These are phyloP conservation scores for Phyllotreta cruciferae DNA, from an alignment of 2,888 invertebrate genomes.

Conservation along the genomic window DNA sequence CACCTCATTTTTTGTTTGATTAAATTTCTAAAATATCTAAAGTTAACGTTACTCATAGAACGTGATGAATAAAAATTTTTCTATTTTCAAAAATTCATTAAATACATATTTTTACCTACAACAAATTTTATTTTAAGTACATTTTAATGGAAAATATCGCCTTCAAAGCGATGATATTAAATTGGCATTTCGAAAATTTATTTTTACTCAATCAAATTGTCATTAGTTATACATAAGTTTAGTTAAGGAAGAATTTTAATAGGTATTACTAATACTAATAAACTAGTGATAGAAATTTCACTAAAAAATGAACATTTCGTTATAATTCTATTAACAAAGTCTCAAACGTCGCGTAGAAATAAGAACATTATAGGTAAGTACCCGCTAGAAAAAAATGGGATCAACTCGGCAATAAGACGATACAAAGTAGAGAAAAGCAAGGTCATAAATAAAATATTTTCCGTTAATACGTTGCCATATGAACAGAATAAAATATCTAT, in stretches of 20 bases:
- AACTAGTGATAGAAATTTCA: conserved; percentile 12
- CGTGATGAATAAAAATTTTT: no score
- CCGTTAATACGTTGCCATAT: not conserved
- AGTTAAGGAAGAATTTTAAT: conserved; percentile 11
- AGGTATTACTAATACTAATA: conserved; percentile 15
- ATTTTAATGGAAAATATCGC: conserved; percentile 10
- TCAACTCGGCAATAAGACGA: conserved; percentile 1
- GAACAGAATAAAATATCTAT: not conserved
- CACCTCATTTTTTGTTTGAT: conserved; percentile 11
- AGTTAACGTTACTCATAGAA: no score
- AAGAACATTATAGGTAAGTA: not conserved
- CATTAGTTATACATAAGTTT: conserved; percentile 18
- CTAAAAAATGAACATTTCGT: conserved; percentile 3
- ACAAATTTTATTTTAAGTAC: not conserved
- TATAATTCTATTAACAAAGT: no score
- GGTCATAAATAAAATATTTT: conserved; percentile 3
- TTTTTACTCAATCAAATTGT: conserved; percentile 21
- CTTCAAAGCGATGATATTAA: conserved; percentile 3
- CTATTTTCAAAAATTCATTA: conserved; percentile 1
- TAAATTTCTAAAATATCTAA: not conserved
- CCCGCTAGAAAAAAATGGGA: conserved; percentile 2
- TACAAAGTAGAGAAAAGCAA: conserved; percentile 3
- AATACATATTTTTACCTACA: not conserved
- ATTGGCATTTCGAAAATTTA: conserved; percentile 18
- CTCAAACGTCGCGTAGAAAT: not conserved